Conservation (phyloP, 1,140 invertebrate genomes). For the Zaprionus nigranus region DNA sequence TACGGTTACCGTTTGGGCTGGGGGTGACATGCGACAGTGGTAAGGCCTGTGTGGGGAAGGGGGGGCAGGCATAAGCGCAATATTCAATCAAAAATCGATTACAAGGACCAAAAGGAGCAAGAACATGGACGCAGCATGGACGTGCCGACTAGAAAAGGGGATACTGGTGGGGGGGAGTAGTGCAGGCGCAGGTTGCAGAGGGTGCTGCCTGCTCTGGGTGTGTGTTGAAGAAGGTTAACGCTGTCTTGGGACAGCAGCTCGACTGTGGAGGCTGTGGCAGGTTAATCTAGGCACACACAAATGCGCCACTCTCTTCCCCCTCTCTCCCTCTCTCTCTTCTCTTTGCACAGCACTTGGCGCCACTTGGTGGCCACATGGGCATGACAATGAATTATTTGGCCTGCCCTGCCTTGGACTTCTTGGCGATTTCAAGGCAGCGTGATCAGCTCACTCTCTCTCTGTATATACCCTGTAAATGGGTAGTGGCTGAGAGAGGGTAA, state of each 20-base stretch:
- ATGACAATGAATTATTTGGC: conserved; percentile 77
- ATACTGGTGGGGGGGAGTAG: not conserved
- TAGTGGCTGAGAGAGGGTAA: not conserved
- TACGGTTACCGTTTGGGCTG: not conserved
- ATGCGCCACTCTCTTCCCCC: not conserved
- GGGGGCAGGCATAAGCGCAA: conserved; percentile 51
- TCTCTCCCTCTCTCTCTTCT: not conserved
- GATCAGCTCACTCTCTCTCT: conserved; percentile 11
- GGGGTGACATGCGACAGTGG: not conserved
- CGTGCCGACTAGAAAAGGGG: conserved; percentile 7
- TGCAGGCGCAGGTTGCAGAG: not conserved
- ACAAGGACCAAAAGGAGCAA: conserved; percentile 49
- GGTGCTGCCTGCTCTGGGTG: not conserved
- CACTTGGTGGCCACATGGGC: conserved; percentile 59
- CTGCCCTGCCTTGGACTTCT: conserved; percentile 24
- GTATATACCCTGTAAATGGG: conserved; percentile 9
- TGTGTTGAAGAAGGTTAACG: not conserved
- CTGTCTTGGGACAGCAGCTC: not conserved
- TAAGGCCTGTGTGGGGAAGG: not conserved
- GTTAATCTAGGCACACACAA: conserved; percentile 8
- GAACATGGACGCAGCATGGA: conserved; percentile 11
- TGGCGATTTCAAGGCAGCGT: conserved; percentile 21
- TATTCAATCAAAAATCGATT: conserved; percentile 85
- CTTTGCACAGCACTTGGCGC: conserved; percentile 13
- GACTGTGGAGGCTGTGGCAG: not conserved